Evolutionary conservation across 2,797 vertebrate genomes (phyloP).

Genomic region (Ispidina picta): DNA sequence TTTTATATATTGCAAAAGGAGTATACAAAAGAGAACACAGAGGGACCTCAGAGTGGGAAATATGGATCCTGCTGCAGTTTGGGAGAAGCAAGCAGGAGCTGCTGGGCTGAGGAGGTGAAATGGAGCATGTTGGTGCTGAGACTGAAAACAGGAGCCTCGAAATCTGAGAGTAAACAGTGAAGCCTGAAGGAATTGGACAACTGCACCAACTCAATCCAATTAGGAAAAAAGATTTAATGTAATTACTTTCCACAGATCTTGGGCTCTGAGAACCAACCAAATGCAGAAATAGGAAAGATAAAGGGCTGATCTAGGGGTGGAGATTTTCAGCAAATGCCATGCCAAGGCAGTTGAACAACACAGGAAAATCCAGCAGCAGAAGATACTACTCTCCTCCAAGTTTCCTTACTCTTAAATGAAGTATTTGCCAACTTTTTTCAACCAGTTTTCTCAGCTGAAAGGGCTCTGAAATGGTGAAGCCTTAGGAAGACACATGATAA

Average conservation of each 20-base stretch:
- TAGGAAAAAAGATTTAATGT: slow-evolving; percentile 57
- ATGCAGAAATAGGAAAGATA: slow-evolving; percentile 1
- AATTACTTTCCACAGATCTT: slow-evolving; percentile 29
- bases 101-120: not conserved
- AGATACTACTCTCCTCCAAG: not conserved
- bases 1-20: too few species aligned
- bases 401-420: slow-evolving; percentile 3
- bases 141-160: not conserved
- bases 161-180: not conserved
- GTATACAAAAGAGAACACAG: not conserved
- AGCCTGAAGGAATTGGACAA: not conserved
- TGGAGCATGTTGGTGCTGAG: not conserved
- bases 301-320: not conserved
- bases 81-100: not conserved
- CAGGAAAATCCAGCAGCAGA: not conserved
- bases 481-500: slow-evolving; percentile 39
- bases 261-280: not conserved
- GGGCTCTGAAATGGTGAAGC: slow-evolving; percentile 15
- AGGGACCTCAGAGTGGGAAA: not conserved
- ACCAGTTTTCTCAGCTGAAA: slow-evolving; percentile 57
- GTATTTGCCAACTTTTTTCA: slow-evolving; percentile 30
- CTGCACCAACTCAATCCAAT: not conserved
- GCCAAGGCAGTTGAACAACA: slow-evolving; percentile 6
- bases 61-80: rapidly evolving
- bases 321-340: not conserved